These are phyloP conservation scores for Orbicella faveolata DNA, from an alignment of 64 coral and sea anemone genomes.

Conservation along the genomic window DNA sequence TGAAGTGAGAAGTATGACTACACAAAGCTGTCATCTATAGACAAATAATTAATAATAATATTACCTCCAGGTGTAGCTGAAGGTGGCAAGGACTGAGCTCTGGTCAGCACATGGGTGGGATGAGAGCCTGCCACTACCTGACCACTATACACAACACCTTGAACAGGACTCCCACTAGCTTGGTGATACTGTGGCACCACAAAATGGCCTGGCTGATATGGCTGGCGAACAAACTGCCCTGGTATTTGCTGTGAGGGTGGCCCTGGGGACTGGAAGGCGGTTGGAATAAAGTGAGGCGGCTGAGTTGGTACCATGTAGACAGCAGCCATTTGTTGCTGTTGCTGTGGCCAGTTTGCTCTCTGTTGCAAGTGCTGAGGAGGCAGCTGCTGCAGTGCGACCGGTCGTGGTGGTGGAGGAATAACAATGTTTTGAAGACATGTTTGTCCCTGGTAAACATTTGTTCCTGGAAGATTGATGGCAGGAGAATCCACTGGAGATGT, in stretches of 20 bases:
- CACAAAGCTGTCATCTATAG: too few relatives aligned
- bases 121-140: slow-evolving; percentile 23
- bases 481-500: slow-evolving; percentile 34
- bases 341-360: slow-evolving; percentile 49
- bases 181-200: slow-evolving; percentile 18
- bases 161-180: background rate
- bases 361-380: slow-evolving; percentile 3
- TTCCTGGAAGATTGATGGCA: background rate
- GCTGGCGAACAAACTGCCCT: slow-evolving; percentile 51
- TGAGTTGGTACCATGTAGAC: slow-evolving; percentile 15
- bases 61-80: slow-evolving; percentile 8
- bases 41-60: background rate
- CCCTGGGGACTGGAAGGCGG: slow-evolving; percentile 27
- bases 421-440: background rate
- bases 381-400: slow-evolving; percentile 13
- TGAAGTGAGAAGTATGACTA: too few relatives aligned
- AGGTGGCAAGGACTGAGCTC: background rate
- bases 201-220: slow-evolving; percentile 50
- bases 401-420: slow-evolving; percentile 16
- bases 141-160: slow-evolving; percentile 29
- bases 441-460: slow-evolving; percentile 11
- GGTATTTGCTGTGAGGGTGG: slow-evolving; percentile 15
- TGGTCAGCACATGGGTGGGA: background rate
- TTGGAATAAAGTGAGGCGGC: slow-evolving; percentile 43
- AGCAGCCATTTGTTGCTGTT: slow-evolving; percentile 49